These are phyloP conservation scores for Microtus ochrogaster DNA, from an alignment of 2,113 vertebrate genomes.

Conservation along the genomic window DNA sequence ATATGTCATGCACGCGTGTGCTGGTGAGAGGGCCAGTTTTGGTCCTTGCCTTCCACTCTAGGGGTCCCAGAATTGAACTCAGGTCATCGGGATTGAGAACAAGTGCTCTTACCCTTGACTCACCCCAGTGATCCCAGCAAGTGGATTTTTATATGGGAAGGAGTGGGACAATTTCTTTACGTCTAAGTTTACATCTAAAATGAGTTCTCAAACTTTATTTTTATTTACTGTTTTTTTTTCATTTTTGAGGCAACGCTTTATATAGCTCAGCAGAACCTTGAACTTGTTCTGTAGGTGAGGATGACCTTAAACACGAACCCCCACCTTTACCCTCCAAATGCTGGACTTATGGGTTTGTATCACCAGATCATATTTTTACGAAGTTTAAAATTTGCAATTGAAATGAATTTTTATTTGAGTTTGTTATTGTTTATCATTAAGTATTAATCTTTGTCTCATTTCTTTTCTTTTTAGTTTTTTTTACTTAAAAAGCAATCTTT, in stretches of 20 bases:
- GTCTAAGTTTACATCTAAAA: conserved; percentile 24
- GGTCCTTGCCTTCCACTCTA: neutral
- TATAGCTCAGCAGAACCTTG: neutral
- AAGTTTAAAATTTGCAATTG: neutral
- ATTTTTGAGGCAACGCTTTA: neutral
- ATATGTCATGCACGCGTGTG: neutral
- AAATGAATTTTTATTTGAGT: neutral
- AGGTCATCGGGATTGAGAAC: neutral
- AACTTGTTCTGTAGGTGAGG: neutral
- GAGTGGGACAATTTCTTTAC: neutral
- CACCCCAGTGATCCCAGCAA: neutral
- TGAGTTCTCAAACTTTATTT: neutral
- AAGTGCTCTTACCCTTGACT: neutral
- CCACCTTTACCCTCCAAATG: neutral
- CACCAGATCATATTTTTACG: neutral
- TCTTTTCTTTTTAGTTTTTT: neutral
- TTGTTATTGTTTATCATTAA: neutral
- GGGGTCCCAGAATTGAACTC: neutral
- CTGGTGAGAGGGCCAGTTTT: neutral
- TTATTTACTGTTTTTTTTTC: neutral
- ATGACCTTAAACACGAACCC: neutral
- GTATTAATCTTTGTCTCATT: neutral
- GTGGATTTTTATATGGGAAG: neutral
- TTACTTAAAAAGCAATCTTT: no score
- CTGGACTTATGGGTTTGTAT: neutral